These are phyloP conservation scores for zebrafish (Danio rerio) DNA, from an alignment of 2,113 vertebrate species.

Conservation along the genomic window GRCz12tu NC_133196.1:8455001-8455500, in stretches of 20 bases:
- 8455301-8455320: constrained; percentile 81
- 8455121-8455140: constrained; percentile 40
- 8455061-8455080: too few species aligned
- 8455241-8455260: constrained; percentile 88
- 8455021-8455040: too few species aligned
- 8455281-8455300: constrained; percentile 84
- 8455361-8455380: constrained; percentile 93
- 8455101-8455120: not conserved
- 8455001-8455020: too few species aligned
- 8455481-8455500: constrained; percentile 35
- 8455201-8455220: constrained; percentile 79
- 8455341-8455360: constrained; percentile 79
- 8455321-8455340: constrained; percentile 69
- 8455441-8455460: constrained; percentile 70
- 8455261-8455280: constrained; percentile 88
- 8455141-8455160: constrained; percentile 76
- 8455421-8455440: constrained; percentile 67
- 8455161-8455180: constrained; percentile 56
- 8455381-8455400: constrained; percentile 84
- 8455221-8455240: constrained; percentile 94
- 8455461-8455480: constrained; percentile 47
- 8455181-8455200: constrained; percentile 64
- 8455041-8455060: too few species aligned
- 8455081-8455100: too few species aligned
- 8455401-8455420: constrained; percentile 84